A percentile compares a stretch with the other conserved stretches of the same genome.
phyloP scores from a whole-genome alignment of 2,797 vertebrate genomes.

The Margarornis squamiger region DNA sequence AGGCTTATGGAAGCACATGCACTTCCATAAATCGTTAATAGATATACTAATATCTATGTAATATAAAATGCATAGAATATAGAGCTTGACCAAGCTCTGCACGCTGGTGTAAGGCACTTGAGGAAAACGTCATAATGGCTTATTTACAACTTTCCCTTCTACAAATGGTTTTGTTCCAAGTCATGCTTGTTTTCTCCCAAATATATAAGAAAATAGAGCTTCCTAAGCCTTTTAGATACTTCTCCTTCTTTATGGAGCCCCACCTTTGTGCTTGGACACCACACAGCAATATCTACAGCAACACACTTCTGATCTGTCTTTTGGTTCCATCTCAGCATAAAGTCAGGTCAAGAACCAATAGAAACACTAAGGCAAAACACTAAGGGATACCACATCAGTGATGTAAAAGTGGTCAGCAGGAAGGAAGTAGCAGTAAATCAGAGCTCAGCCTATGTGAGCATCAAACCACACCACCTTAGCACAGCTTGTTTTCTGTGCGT shows the following conservation, averaged over 20 bases:
- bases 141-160: neutral
- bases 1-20: neutral
- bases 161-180: neutral
- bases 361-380: neutral
- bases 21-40: neutral
- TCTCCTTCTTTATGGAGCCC: neutral
- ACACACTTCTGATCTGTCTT: neutral
- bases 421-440: neutral
- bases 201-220: neutral
- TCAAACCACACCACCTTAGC: neutral
- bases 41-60: neutral
- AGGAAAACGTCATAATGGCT: neutral
- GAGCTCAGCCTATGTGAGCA: neutral
- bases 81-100: neutral
- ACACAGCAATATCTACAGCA: neutral
- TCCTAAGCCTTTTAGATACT: neutral
- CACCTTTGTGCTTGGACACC: neutral
- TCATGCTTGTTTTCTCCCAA: neutral
- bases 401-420: neutral
- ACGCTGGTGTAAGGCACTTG: neutral
- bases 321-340: neutral
- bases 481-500: neutral
- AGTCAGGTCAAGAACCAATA: neutral
- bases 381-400: neutral
- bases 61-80: neutral